These are phyloP conservation scores for Sarcophaga rosellei DNA, from an alignment of 2,888 invertebrate species.

Conservation along the genomic window DNA sequence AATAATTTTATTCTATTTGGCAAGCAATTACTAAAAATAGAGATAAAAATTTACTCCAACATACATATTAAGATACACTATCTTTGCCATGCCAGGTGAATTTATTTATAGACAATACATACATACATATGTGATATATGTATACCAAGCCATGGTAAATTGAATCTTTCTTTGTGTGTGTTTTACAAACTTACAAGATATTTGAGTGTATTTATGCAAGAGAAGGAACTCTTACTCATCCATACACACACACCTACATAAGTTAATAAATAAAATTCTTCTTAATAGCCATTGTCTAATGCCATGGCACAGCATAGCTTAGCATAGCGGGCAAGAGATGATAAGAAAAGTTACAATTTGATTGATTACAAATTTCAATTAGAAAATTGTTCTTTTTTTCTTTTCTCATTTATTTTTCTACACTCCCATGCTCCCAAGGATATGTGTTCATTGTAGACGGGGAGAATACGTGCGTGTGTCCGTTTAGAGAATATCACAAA, in stretches of 20 bases:
- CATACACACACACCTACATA: not conserved
- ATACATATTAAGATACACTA: not conserved
- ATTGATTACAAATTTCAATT: slow-evolving; percentile 72
- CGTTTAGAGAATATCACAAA: not conserved
- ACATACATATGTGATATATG: not conserved
- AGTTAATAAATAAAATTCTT: slow-evolving; percentile 26
- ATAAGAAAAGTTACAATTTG: slow-evolving; percentile 64
- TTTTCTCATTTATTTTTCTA: not conserved
- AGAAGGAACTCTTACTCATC: not conserved
- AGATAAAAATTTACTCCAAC: not conserved
- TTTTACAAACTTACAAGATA: not conserved
- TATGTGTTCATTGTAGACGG: not conserved
- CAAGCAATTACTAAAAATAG: slow-evolving; percentile 5
- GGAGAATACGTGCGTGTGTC: not conserved
- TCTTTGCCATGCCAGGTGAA: not conserved
- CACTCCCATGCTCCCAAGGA: not conserved
- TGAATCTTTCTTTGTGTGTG: not conserved
- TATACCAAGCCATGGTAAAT: not conserved
- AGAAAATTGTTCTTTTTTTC: slow-evolving; percentile 67
- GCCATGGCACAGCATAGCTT: too few species aligned
- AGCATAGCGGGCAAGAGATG: not conserved
- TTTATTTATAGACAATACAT: not conserved
- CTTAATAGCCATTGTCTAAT: slow-evolving; percentile 42
- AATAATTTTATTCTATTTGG: not conserved
- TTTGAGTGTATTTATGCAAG: not conserved